These are phyloP conservation scores for Elysia chlorotica DNA, from an alignment of 1,140 invertebrate genomes.

Conservation along the genomic window DNA sequence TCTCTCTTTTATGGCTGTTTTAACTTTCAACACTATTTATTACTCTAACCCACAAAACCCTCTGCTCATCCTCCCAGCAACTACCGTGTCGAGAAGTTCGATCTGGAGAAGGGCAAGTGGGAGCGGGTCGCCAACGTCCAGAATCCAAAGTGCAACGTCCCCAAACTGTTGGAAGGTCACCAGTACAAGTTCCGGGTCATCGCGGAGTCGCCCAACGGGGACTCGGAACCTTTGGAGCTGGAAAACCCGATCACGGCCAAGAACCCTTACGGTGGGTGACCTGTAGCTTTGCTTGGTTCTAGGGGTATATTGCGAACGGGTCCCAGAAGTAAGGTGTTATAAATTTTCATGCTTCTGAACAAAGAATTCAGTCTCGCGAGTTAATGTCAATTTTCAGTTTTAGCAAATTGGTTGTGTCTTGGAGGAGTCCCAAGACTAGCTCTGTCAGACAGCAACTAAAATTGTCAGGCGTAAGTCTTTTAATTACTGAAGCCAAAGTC, in stretches of 20 bases:
- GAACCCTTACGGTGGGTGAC: conserved; percentile 91
- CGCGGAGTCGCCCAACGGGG: conserved; percentile 96
- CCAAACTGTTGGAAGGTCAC: conserved; percentile 87
- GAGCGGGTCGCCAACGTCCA: conserved; percentile 71
- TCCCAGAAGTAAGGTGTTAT: no score
- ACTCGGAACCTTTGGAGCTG: conserved; percentile 89
- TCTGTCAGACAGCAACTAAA: no score
- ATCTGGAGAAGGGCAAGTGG: conserved; percentile 91
- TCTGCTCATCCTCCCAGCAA: conserved; percentile 75
- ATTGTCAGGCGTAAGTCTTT: no score
- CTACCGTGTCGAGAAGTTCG: conserved; percentile 94
- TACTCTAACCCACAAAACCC: neutral
- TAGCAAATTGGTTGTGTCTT: no score
- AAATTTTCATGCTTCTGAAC: no score
- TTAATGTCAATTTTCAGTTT: no score
- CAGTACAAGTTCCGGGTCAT: conserved; percentile 86
- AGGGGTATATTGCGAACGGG: no score
- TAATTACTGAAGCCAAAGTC: no score
- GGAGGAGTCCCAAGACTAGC: no score
- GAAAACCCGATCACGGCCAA: conserved; percentile 89
- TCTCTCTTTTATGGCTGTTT: no score
- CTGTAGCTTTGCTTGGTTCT: no score
- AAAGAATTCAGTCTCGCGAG: no score
- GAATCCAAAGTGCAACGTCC: conserved; percentile 42
- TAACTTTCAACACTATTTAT: neutral